phyloP scores from a whole-genome alignment of 2,113 vertebrate genomes.

The Phylloscopus whistleri region DNA sequence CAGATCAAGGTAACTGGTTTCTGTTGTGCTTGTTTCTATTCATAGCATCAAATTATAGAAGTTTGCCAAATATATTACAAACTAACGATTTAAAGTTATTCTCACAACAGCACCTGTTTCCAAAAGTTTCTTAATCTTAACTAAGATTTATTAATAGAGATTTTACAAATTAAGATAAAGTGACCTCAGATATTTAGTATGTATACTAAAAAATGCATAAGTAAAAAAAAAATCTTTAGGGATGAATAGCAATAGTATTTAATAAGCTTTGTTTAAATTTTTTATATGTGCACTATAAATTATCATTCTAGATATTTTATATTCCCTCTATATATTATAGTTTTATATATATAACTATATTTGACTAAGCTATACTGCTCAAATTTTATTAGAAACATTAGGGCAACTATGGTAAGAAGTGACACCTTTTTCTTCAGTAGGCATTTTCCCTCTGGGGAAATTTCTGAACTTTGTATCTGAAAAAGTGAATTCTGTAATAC shows the following conservation, averaged over 20 bases:
- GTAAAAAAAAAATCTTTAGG: neutral
- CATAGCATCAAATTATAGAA: neutral
- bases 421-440: neutral
- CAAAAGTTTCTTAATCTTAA: neutral
- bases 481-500: neutral
- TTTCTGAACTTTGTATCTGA: neutral
- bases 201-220: neutral
- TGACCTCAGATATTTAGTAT: neutral
- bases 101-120: neutral
- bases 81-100: neutral
- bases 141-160: neutral
- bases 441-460: neutral
- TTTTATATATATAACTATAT: neutral
- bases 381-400: neutral
- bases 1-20: neutral
- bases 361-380: neutral
- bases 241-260: neutral
- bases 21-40: neutral
- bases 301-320: neutral
- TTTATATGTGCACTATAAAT: neutral
- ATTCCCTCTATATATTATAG: neutral
- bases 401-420: neutral
- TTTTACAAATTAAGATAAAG: neutral
- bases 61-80: neutral
- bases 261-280: neutral